Base-by-base conservation (phyloP, 2,888 invertebrate species). In the Cryptocephalus primarius region DNA sequence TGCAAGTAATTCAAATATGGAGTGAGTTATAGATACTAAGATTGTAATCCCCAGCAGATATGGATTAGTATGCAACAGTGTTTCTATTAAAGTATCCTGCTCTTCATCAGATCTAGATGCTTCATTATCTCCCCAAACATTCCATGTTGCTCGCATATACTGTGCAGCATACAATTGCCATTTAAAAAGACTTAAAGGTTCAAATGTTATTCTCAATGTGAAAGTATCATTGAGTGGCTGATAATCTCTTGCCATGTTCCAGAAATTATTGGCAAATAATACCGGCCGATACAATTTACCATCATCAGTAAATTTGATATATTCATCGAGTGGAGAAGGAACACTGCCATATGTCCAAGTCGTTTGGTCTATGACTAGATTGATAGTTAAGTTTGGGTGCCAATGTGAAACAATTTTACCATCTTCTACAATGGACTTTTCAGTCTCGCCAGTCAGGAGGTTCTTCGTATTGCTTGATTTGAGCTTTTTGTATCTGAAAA, bases 101-200 rank as follows among this genome's bases (percentile, higher is more conserved):
- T 91, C 89, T 55, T 85, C 86, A 62, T 89, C 89, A 48, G 82
- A 81, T 59, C 94, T 92, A 58, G 88, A 87, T 34, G 46, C 48
- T 54, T 83, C 75, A 36, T 75, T 78, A 46, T 82, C 85, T 1
- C 82, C 83, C 53, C 82, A 73, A 51, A 84, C 69, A 52, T 75
- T 78, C 80, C 92, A 87, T 68, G 89, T 88, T 45, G 56, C 57
- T 57, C 88, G 78, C 88, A 93, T 91, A 33, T 87, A 83, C 68
- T 99, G 99, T 8, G 97, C 94, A 2, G 94, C 89, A 69, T 97
- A 99, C 58, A 99, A 71, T 71, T 99, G 99, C 94, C 95, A 99
- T 68, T 93, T 95, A 69, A 99, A 93, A 59, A 99, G 75, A 46
- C 93, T 90, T 50, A 99, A 72, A 0, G 99, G 99, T 64, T 93